Percentiles rank a stretch among this genome's conserved stretches.
Conservation (phyloP, 1,140 invertebrate genomes). For the Zaprionus inermis region DNA sequence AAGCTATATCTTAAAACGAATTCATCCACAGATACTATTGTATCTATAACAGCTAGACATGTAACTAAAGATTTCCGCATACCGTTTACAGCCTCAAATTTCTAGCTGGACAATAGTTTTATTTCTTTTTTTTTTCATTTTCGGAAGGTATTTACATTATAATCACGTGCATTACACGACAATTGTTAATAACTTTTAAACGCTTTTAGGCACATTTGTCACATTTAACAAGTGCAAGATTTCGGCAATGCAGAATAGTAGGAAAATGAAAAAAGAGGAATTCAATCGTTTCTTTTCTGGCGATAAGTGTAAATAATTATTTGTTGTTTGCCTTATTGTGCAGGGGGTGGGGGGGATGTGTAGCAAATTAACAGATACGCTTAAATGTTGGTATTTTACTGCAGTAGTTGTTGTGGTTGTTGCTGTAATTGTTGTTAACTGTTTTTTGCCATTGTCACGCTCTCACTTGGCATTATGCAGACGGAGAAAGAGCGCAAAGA, state of each 20-base stretch:
- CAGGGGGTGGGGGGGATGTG: slow-evolving; percentile 27
- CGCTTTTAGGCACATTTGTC: slow-evolving; percentile 44
- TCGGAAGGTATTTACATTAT: not conserved
- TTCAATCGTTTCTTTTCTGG: slow-evolving; percentile 20
- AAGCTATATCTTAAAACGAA: not conserved
- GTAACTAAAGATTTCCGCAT: slow-evolving; percentile 14
- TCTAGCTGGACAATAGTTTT: not conserved
- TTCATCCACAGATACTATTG: not conserved
- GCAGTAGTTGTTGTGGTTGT: slow-evolving; percentile 28
- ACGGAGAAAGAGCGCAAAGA: not conserved
- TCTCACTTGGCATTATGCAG: slow-evolving; percentile 49
- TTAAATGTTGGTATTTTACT: slow-evolving; percentile 39
- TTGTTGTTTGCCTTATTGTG: slow-evolving; percentile 36
- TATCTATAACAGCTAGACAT: not conserved
- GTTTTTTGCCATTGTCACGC: slow-evolving; percentile 67
- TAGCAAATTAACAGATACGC: slow-evolving; percentile 50
- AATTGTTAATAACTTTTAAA: slow-evolving; percentile 4
- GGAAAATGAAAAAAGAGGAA: not conserved
- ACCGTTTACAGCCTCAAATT: not conserved
- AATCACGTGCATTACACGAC: slow-evolving; percentile 28
- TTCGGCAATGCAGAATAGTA: not conserved
- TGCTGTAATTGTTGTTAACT: slow-evolving; percentile 15
- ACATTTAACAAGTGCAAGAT: slow-evolving; percentile 41
- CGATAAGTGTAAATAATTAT: slow-evolving; percentile 30
- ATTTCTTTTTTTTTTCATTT: not conserved